Base-by-base conservation (phyloP, 2,888 invertebrate genomes). In the Alloscopus bannaensis region DNA sequence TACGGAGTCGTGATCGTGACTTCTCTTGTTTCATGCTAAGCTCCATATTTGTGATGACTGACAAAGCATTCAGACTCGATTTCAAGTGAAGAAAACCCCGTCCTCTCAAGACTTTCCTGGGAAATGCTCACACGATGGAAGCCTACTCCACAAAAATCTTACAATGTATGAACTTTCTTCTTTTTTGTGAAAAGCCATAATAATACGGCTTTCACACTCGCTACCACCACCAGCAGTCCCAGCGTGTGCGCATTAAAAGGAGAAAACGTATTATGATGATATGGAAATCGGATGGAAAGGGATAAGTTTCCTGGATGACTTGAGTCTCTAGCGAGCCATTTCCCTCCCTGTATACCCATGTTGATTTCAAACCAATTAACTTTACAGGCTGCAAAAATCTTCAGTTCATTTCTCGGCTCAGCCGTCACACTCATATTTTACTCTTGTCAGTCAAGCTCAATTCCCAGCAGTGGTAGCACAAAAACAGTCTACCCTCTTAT, bases 361-460 rank as follows among this genome's bases (percentile, higher is more conserved):
- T 78, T 81, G 83, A 83, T 83, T 83, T 83, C 81, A 83, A 83
- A 83, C 81, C 83, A 83, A 83, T 83, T 83, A 83, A 83, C 80
- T 81, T 83, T 81, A 80, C 81, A 83, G 81, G 75, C 80, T 81
- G 83, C 81, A 83, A 81, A 81, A 81, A 81, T 83, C 83, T 83
- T 80, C 77, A 81, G 76, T 77, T 80, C 81, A 83, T 81, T 83
- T 81, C 77, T 81, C 79, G 79, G 79, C 79, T 73, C 79, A 80
- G 73, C 79, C 79, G 79, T 80, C 79, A 80, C 79, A 80, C 79
- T 80, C 79, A 80, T 80, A 80, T 80, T 80, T 80, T 80, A 80
- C 79, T 80, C 72, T 80, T 80, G 79, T 80, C 79, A 80, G 79
- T 80, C 79, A 80, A 80, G 79, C 79, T 72, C 79, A 80, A 80